These are phyloP conservation scores for Blastomussa wellsi DNA, from an alignment of 92 coral and sea anemone genomes.

Conservation along the genomic window DNA sequence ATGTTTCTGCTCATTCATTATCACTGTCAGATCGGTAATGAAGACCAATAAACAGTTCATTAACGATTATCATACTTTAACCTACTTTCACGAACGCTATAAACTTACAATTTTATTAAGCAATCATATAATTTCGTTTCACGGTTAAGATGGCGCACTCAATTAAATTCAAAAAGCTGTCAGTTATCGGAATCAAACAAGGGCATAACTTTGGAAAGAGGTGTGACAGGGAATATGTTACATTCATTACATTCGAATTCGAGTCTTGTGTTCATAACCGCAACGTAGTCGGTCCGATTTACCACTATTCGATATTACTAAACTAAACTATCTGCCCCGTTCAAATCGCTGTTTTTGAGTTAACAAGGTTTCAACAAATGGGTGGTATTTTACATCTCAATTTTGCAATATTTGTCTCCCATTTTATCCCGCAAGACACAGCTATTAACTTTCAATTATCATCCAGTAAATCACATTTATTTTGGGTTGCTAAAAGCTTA, in stretches of 20 bases:
- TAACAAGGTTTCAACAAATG: not conserved
- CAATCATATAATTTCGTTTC: too few relatives aligned
- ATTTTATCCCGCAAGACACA: not conserved
- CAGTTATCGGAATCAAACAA: not conserved
- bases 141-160: slow-evolving; percentile 1
- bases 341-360: not conserved
- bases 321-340: not conserved
- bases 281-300: not conserved
- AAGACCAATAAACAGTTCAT: not conserved
- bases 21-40: not conserved
- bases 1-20: not conserved
- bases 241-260: not conserved
- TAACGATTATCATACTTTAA: not conserved
- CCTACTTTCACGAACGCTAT: too few relatives aligned
- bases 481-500: slow-evolving; percentile 21
- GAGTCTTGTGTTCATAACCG: not conserved
- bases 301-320: not conserved
- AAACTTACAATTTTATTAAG: not conserved
- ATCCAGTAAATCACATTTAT: slow-evolving; percentile 6
- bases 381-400: not conserved
- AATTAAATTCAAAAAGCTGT: not conserved
- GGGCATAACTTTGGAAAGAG: not conserved
- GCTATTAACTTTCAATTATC: slow-evolving; percentile 15
- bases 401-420: not conserved
- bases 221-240: not conserved